Base-by-base conservation (phyloP, 1,140 invertebrate genomes). In the Belonocnema kinseyi region DNA sequence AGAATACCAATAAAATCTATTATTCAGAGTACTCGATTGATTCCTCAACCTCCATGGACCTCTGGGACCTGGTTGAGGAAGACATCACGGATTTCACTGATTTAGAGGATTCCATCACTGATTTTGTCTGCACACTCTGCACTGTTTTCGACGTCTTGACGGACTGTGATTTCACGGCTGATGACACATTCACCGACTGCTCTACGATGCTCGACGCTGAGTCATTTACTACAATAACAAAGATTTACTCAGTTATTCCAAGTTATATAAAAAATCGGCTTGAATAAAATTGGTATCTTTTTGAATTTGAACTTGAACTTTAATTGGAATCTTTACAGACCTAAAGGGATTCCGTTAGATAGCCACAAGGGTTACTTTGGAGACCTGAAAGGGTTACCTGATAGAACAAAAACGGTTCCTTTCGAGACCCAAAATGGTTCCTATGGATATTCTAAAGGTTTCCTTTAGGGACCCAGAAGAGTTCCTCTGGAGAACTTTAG, bases 41-140 rank as follows among this genome's bases (percentile, higher is more conserved):
- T 66, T 91, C 89, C 75, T 91, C 90, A 40, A 88, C 86, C 72
- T 91, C 89, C 77, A 88, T 77, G 11, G 89, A 90, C 71, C 85
- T 80, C 0, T 88, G 87, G 0, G 88, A 86, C 66, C 56, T 88
- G 4, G 80, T 80, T 0, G 88, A 89, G 5, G 86, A 87, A 0
- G 88, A 84, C 16, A 80, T 83, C 13, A 90, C 86, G 2, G 88
- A 88, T 79, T 89, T 89, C 14, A 89, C 50, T 3, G 84, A 86
- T 21, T 82, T 82, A 10, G 87, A 85, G 0, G 90, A 90, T 58
- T 90, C 84, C 17, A 88, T 77, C 14, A 89, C 83, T 0, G 89
- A 87, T 72, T 88, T 87, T 0, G 85, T 85, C 50, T 91, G 81
- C 3, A 90, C 85, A 53, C 85, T 90, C 73, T 91, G 82, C 8